Base-by-base conservation (phyloP, 1,140 invertebrate species). In the Bombus balteatus region DNA sequence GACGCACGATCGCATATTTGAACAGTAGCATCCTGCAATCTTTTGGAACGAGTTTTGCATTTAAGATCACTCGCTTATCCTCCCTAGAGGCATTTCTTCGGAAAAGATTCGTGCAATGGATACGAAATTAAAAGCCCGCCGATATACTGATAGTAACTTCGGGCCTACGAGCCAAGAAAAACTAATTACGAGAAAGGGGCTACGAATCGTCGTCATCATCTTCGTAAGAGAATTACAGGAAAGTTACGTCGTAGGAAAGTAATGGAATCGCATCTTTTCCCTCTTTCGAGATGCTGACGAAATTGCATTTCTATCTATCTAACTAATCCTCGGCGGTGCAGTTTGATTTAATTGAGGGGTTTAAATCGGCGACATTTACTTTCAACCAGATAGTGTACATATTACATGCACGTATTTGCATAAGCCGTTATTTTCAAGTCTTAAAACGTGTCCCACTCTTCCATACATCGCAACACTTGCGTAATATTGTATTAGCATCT, bases 171-270 rank as follows among this genome's bases (percentile, higher is more conserved):
- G 72, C 39, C 22, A 57, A 62, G 65, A 47, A 89, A 59, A 88
- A 90, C 87, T 86, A 90, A 90, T 90, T 90, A 90, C 70, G 71
- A 59, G 65, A 81, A 88, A 76, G 53, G 53, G 76, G 25, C 62
- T 59, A 39, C 62, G 43, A 76, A 90, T 87, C 79, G 57, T 53
- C 74, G 47, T 39, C 43, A 4, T 86, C 86, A 41, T 65, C 65
- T 75, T 78, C 80, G 75, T 88, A 86, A 90, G 59, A 71, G 62
- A 88, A 81, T 90, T 90, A 89, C 66, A 65, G 71, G n/a, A 34
- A 74, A 85, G 83, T 88, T 86, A 74, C 68, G 32, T 81, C 73
- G n/a, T 74, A 79, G 70, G 79, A 32, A 72, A 83, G 62, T 86
- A 86, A 82, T 68, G 39, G 78, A 70, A 88, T 75, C 74, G 77